Base-by-base conservation (phyloP, 1,140 invertebrate species). In the Mizuhopecten yessoensis region DNA sequence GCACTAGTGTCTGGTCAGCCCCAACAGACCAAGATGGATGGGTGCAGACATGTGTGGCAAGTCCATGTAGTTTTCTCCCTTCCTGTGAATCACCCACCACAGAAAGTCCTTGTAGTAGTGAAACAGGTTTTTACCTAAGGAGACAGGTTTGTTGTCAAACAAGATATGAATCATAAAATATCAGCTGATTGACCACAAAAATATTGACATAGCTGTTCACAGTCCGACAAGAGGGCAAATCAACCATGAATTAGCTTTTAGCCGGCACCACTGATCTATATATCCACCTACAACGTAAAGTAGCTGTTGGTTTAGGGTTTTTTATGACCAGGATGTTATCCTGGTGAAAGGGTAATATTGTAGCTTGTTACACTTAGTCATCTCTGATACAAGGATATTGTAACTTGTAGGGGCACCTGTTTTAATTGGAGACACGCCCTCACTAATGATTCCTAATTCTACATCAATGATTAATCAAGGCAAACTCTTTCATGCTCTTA, bases 101-200 rank as follows among this genome's bases (percentile, higher is more conserved):
- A n/a, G 23, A 23, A 75, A 9, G 23, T 75, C 23, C 9, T 45
- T 75, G n/a, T 75, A n/a, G 57, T 29, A 75, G 57, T 75, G 57
- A 75, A 75, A 75, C 57, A 75, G 57, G 57, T 75, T 75, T 75
- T 75, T 75, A 75, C 57, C 57, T 75, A 17, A 17, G 57, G 57
- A 75, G 57, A 75, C 57, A 75, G n/a, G 57, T 75, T 75, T 75
- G 57, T 75, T 75, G 57, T 75, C n/a, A 75, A 75, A 75, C 57
- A 75, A 29, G 57, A 75, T 17, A 75, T 75, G 57, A 75, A 75
- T 75, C 57, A 75, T 75, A 75, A 75, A 75, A 75, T n/a, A 75
- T 75, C 57, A 75, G 57, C 57, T 75, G 57, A 75, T 75, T 75
- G 57, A 75, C 57, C 57, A 75, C 57, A 75, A 75, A 45, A 75